A percentile compares a stretch with the other conserved stretches of the same genome.
Evolutionary conservation across 1,140 invertebrate species (phyloP).

Genomic region (Plodia interpunctella): DNA sequence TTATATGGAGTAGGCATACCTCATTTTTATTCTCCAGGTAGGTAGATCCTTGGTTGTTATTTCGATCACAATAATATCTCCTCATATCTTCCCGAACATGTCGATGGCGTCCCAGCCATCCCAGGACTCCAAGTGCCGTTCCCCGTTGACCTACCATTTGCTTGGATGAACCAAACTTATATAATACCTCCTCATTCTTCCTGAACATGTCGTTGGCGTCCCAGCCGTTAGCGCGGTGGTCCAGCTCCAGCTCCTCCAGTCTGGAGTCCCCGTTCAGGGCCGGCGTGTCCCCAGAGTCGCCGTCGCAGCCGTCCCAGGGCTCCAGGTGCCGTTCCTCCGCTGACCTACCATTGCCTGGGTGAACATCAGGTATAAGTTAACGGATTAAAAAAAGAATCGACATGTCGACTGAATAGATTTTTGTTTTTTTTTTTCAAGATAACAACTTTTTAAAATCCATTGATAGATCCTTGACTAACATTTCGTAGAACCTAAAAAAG

Average conservation of each 20-base stretch:
- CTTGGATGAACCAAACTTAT: too few species aligned
- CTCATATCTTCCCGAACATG: constrained; percentile 96
- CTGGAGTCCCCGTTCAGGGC: constrained; percentile 74
- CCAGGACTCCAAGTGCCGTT: constrained; percentile 94
- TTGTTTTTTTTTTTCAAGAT: too few species aligned
- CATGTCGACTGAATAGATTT: too few species aligned
- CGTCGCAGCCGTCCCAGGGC: constrained; percentile 88
- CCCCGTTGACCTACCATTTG: constrained; percentile 76
- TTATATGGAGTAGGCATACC: too few species aligned
- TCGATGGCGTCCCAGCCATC: constrained; percentile 95
- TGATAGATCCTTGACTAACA: too few species aligned
- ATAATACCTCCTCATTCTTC: constrained; percentile 93
- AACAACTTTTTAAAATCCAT: too few species aligned
- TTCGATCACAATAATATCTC: too few species aligned
- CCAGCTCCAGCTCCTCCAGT: constrained; percentile 81
- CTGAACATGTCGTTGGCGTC: constrained; percentile 96
- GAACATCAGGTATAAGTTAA: too few species aligned
- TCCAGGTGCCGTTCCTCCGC: constrained; percentile 89
- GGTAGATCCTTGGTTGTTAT: too few species aligned
- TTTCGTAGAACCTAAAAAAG: too few species aligned
- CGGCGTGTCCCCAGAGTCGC: constrained; percentile 64
- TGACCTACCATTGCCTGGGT: constrained; percentile 60
- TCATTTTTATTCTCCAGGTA: too few species aligned
- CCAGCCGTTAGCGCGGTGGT: constrained; percentile 91
- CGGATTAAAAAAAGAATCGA: too few species aligned